These are phyloP conservation scores for Nephila pilipes DNA, from an alignment of 1,140 invertebrate genomes.

Conservation along the genomic window DNA sequence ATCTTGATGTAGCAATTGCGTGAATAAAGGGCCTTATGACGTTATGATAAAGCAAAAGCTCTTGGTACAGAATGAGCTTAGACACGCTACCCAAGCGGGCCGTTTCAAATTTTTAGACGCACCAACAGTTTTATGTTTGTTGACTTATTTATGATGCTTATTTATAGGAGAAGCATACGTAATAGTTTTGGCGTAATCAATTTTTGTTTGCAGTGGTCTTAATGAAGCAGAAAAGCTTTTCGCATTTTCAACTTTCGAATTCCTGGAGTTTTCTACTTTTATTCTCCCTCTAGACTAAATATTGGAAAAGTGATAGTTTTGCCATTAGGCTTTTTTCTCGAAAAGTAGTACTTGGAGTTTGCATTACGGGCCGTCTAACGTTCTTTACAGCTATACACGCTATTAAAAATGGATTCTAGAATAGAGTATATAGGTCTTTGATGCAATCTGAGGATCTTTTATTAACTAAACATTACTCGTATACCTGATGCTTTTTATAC, in stretches of 20 bases:
- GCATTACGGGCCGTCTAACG: not conserved
- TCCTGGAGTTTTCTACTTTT: not conserved
- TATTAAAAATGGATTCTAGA: no score
- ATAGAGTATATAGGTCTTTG: no score
- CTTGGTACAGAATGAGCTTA: conserved; percentile 5
- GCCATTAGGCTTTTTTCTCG: not conserved
- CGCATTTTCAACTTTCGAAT: not conserved
- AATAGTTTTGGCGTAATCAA: conserved; percentile 36
- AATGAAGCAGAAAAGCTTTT: conserved; percentile 36
- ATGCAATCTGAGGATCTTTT: no score
- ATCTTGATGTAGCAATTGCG: conserved; percentile 47
- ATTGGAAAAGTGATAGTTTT: conserved; percentile 47
- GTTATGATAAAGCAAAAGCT: conserved; percentile 53
- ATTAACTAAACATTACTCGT: no score
- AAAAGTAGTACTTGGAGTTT: not conserved
- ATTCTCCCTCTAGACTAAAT: not conserved
- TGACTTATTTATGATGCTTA: conserved; percentile 56
- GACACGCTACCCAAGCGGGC: conserved; percentile 3
- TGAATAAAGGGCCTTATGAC: conserved; percentile 38
- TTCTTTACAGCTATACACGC: not conserved
- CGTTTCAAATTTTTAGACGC: conserved; percentile 27
- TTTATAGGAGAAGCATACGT: conserved; percentile 43
- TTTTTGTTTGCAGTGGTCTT: conserved; percentile 40
- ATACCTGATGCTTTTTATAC: no score
- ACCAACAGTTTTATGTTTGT: conserved; percentile 40